Base-by-base conservation (phyloP, 2,113 vertebrate genomes). In the Entomyzon cyanotis region DNA sequence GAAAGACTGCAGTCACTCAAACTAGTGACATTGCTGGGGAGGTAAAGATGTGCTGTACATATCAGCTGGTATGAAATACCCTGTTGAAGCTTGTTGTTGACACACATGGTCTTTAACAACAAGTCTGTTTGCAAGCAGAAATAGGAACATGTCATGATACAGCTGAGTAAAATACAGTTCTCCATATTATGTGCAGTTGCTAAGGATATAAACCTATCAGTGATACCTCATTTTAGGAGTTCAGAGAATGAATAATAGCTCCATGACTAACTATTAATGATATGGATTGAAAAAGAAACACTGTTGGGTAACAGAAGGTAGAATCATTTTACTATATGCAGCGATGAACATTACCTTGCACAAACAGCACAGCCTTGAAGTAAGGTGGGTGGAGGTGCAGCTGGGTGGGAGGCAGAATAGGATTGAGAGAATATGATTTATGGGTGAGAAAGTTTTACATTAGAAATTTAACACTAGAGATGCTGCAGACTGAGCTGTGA, bases 231-330 rank as follows among this genome's bases (percentile, higher is more conserved):
- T 97, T 98, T 97, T 96, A 95, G 92, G 94, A 95, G 68, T 94
- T 89, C 73, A 70, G 89, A 96, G 93, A 94, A 97, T 96, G 95
- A 97, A 97, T 98, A 98, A 98, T 97, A 96, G 87, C 87, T 90
- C 86, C 96, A 37, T 97, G 97, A 97, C 97, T 98, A 97, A 97
- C 97, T 97, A 98, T 97, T 98, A 97, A 96, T 96, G 96, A 95
- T 95, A 92, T 73, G 84, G 94, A 94, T 68, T 82, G 79, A 84
- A 83, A 94, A 97, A 95, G 96, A 83, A 97, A 90, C 55, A 58
- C 92, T 94, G 80, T 89, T 97, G 89, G 93, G 69, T 97, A 96
- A 96, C 93, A 97, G 96, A 96, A 97, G 94, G 94, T 91, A 97
- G 88, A 97, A 92, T 87, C 55, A 27, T 97, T 97, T 97, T 97